These are phyloP conservation scores for Trichonephila clavipes DNA, from an alignment of 1,140 invertebrate species.

Conservation along the genomic window DNA sequence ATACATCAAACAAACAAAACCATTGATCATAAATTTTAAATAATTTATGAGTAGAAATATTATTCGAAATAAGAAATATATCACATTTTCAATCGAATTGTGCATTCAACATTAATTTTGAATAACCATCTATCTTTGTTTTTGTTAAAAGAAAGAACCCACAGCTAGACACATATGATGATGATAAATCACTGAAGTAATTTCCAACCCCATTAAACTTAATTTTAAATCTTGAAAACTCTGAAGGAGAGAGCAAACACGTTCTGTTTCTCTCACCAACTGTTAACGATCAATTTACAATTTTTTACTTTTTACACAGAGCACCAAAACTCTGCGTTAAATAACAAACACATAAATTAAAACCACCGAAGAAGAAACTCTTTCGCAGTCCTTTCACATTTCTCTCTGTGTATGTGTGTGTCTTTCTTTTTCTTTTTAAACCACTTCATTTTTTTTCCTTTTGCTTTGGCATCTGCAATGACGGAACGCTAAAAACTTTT, in stretches of 20 bases:
- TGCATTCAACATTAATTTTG: not conserved
- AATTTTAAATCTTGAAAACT: not conserved
- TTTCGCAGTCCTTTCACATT: not conserved
- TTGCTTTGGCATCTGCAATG: not conserved
- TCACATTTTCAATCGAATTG: too few species aligned
- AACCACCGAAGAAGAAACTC: not conserved
- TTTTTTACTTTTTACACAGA: not conserved
- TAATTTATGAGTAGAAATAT: too few species aligned
- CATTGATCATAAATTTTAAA: too few species aligned
- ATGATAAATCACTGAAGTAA: too few species aligned
- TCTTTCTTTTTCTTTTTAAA: not conserved
- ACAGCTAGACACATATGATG: too few species aligned
- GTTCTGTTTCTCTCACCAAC: not conserved
- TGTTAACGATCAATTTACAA: not conserved
- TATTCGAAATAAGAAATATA: too few species aligned
- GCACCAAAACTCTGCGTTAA: not conserved
- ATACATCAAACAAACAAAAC: too few species aligned
- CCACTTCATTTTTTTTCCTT: not conserved
- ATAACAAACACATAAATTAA: constrained; percentile 19
- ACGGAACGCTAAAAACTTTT: not conserved
- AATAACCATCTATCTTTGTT: not conserved
- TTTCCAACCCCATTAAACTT: not conserved
- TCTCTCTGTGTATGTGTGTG: not conserved
- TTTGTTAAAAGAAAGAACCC: too few species aligned
- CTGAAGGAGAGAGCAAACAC: too few species aligned